phyloP scores from a whole-genome alignment of 2,888 invertebrate species.

The Pollenia labialis region DNA sequence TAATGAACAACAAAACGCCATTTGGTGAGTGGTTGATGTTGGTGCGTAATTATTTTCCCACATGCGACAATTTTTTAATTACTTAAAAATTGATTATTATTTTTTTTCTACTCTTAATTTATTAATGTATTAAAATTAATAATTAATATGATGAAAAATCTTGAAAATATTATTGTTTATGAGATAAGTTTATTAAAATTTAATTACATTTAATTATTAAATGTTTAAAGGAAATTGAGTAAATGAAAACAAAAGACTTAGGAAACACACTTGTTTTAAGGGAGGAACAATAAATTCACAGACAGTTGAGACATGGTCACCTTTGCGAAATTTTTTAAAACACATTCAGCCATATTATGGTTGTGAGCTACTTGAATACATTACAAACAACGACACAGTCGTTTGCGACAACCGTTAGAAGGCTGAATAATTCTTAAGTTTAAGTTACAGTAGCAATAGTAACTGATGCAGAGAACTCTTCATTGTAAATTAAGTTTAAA shows the following conservation, averaged over 20 bases:
- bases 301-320: too few relatives aligned
- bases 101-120: slow-evolving; percentile 7
- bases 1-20: slow-evolving; percentile 49
- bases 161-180: background rate
- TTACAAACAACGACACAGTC: too few relatives aligned
- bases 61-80: slow-evolving; percentile 66
- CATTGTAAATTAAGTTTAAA: too few relatives aligned
- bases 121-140: slow-evolving; percentile 20
- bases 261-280: slow-evolving; percentile 6
- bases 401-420: too few relatives aligned
- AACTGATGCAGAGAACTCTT: too few relatives aligned
- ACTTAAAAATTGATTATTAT: background rate
- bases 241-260: slow-evolving; percentile 52
- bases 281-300: background rate
- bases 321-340: too few relatives aligned
- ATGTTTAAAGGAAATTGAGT: background rate
- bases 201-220: too few relatives aligned
- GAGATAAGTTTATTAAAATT: too few relatives aligned
- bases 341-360: too few relatives aligned
- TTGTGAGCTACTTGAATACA: too few relatives aligned
- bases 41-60: slow-evolving; percentile 70
- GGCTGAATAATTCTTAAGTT: too few relatives aligned
- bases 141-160: background rate
- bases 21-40: background rate
- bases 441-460: too few relatives aligned